Conservation (phyloP, 2,113 vertebrate genomes). For the Perca schrenkii region DNA sequence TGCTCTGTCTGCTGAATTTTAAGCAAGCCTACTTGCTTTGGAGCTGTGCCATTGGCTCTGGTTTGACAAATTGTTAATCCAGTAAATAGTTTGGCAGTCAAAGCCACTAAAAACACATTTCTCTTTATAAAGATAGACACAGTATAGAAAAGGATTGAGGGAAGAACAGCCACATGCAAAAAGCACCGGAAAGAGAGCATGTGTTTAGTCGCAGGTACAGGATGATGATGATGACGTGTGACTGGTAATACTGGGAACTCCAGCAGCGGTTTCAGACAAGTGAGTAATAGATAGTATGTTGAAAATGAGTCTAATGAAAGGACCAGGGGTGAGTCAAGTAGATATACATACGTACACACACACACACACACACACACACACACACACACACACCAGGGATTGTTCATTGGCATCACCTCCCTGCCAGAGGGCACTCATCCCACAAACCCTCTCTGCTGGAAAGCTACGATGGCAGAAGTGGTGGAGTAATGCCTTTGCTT, state of each 20-base stretch:
- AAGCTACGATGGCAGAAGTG: constrained; percentile 41
- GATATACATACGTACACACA: constrained; percentile 6
- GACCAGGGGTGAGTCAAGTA: constrained; percentile 63
- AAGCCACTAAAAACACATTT: constrained; percentile 7
- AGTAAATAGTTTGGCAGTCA: constrained; percentile 46
- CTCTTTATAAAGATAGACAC: constrained; percentile 7
- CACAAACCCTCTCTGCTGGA: constrained; percentile 57
- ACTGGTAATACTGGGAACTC: constrained; percentile 45
- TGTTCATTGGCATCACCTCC: constrained; percentile 57
- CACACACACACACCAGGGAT: constrained; percentile 33
- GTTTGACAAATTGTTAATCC: constrained; percentile 49
- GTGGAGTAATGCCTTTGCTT: constrained; percentile 34
- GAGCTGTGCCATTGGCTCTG: constrained; percentile 43
- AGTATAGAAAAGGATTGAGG: neutral
- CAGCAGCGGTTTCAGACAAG: constrained; percentile 43
- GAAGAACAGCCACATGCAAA: neutral
- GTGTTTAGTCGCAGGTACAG: constrained; percentile 16
- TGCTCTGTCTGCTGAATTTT: constrained; percentile 54
- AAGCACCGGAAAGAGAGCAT: constrained; percentile 16
- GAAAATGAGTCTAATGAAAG: constrained; percentile 68
- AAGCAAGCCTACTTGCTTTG: constrained; percentile 52
- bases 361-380: constrained; percentile 22
- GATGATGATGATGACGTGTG: constrained; percentile 43
- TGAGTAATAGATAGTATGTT: constrained; percentile 52
- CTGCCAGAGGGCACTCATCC: constrained; percentile 70